Percentiles rank a stretch among this genome's conserved stretches.
These are phyloP conservation scores for Osmoderma eremita DNA, from an alignment of 2,888 invertebrate species.

Conservation along the genomic window DNA sequence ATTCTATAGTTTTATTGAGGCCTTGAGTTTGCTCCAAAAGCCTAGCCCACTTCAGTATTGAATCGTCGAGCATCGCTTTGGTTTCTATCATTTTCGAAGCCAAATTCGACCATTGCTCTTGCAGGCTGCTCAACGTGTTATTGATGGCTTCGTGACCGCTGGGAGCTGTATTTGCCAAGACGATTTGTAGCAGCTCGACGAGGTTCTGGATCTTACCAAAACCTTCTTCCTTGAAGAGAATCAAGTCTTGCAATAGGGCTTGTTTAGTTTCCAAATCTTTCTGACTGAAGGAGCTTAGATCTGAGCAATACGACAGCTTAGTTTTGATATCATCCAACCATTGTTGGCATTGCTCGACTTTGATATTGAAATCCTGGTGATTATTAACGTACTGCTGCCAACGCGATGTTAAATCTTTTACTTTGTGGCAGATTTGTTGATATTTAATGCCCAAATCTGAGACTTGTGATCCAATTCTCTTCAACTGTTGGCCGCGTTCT, in stretches of 20 bases:
- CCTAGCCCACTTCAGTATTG: conserved; percentile 91
- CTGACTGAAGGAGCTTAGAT: conserved; percentile 82
- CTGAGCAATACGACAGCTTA: conserved; percentile 88
- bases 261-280: conserved; percentile 88
- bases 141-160: conserved; percentile 89
- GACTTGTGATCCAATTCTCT: conserved; percentile 81
- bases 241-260: conserved; percentile 84
- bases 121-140: conserved; percentile 80
- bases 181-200: conserved; percentile 91
- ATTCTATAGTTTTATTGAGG: conserved; percentile 82
- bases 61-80: conserved; percentile 86
- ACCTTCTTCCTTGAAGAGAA: conserved; percentile 93
- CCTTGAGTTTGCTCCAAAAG: conserved; percentile 88
- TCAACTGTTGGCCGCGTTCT: conserved; percentile 87
- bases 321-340: conserved; percentile 87
- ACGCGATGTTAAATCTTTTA: conserved; percentile 88
- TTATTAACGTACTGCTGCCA: conserved; percentile 93
- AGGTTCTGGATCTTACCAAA: conserved; percentile 87
- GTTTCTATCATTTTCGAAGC: conserved; percentile 91
- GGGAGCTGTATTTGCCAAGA: conserved; percentile 90
- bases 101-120: conserved; percentile 90
- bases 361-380: conserved; percentile 88
- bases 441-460: conserved; percentile 93
- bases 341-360: conserved; percentile 79
- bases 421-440: conserved; percentile 87